phyloP scores from a whole-genome alignment of 2,113 vertebrate species.

The Emydocephalus ijimae region DNA sequence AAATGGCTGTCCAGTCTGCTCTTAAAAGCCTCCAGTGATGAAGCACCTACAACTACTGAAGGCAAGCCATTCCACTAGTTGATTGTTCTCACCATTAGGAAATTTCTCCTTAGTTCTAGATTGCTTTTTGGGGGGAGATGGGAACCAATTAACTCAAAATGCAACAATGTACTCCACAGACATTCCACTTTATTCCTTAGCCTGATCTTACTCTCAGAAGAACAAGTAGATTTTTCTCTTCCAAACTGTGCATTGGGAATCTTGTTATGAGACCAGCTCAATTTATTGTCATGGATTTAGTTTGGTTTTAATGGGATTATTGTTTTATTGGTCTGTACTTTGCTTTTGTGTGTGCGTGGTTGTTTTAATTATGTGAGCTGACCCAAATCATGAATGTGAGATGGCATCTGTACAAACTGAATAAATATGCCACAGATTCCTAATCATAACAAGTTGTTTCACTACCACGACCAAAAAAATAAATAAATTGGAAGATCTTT shows the following conservation, averaged over 20 bases:
- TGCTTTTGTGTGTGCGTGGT: background rate
- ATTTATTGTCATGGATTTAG: background rate
- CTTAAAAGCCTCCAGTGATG: background rate
- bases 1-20: background rate
- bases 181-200: background rate
- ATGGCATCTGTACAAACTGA: background rate
- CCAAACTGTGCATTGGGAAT: background rate
- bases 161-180: background rate
- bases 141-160: conserved; percentile 2
- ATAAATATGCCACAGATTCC: background rate
- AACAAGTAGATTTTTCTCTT: background rate
- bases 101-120: background rate
- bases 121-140: background rate
- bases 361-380: background rate
- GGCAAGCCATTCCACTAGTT: background rate
- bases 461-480: background rate
- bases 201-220: background rate
- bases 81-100: background rate
- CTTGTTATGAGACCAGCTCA: background rate
- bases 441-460: background rate
- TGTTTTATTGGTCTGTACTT: background rate
- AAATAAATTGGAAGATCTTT: background rate
- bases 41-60: background rate
- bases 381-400: background rate
- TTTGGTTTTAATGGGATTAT: background rate